These are phyloP conservation scores for Thunnus thynnus DNA, from an alignment of 2,113 vertebrate genomes.

Conservation along the genomic window DNA sequence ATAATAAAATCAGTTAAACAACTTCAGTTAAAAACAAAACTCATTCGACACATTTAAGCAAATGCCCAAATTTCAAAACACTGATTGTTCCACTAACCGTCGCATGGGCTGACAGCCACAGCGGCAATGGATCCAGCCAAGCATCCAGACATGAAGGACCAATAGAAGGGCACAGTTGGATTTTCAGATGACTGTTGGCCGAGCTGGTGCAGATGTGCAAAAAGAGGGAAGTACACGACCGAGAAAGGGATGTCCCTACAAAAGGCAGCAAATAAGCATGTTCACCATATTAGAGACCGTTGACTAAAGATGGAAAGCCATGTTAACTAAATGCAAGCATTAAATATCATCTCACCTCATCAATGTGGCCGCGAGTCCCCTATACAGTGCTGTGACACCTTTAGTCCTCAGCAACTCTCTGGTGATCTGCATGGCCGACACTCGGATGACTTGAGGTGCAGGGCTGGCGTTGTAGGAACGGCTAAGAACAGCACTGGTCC, in stretches of 20 bases:
- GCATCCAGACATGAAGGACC: slow-evolving; percentile 87
- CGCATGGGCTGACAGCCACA: slow-evolving; percentile 87
- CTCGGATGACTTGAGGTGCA: slow-evolving; percentile 63
- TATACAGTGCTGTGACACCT: slow-evolving; percentile 86
- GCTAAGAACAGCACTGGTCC: slow-evolving; percentile 78
- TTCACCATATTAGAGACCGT: background rate
- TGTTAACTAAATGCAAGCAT: background rate
- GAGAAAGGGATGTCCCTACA: slow-evolving; percentile 89
- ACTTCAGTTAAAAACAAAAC: background rate
- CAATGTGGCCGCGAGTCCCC: slow-evolving; percentile 86
- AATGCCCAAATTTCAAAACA: background rate
- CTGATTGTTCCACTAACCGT: slow-evolving; percentile 66
- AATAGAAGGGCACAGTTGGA: slow-evolving; percentile 84
- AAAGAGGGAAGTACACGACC: slow-evolving; percentile 88
- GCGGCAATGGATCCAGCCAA: slow-evolving; percentile 82
- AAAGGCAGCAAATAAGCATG: background rate
- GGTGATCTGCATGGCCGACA: slow-evolving; percentile 86
- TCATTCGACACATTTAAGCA: background rate
- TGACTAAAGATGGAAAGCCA: background rate
- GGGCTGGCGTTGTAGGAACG: slow-evolving; percentile 82
- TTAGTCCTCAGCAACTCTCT: slow-evolving; percentile 85
- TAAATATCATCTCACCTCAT: slow-evolving; percentile 78
- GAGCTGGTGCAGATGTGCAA: slow-evolving; percentile 87
- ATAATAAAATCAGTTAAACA: background rate
- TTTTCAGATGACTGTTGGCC: slow-evolving; percentile 76